These are phyloP conservation scores for Xenopus laevis DNA, from an alignment of 2,113 vertebrate genomes.

Conservation along the genomic window DNA sequence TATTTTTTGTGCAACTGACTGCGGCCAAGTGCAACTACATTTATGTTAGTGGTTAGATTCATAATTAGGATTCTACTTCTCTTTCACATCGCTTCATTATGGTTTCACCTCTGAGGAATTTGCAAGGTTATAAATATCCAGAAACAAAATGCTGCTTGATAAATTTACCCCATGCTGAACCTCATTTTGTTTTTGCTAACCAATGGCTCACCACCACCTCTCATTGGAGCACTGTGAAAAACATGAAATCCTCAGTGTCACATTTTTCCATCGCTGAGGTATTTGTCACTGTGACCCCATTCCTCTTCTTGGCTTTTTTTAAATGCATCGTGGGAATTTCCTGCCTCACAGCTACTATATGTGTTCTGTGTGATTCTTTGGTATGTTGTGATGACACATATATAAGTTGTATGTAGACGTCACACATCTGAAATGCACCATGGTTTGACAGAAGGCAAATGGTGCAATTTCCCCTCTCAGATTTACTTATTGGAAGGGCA, in stretches of 20 bases:
- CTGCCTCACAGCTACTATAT: conserved; percentile 7
- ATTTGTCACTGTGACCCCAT: conserved; percentile 33
- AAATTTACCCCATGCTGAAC: too few species aligned
- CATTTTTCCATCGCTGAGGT: conserved; percentile 29
- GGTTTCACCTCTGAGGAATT: too few species aligned
- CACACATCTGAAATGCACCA: background rate
- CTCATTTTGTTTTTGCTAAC: too few species aligned
- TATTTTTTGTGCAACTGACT: too few species aligned
- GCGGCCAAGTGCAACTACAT: too few species aligned
- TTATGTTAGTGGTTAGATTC: too few species aligned
- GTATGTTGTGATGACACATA: background rate
- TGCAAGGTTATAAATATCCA: too few species aligned
- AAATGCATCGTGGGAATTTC: conserved; percentile 30
- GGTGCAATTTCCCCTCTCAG: background rate
- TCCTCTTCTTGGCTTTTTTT: background rate
- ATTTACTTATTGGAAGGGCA: too few species aligned
- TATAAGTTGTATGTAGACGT: background rate
- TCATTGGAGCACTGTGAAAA: background rate
- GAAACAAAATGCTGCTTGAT: too few species aligned
- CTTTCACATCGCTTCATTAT: too few species aligned
- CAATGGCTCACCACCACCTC: too few species aligned
- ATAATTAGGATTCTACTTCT: too few species aligned
- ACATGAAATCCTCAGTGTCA: conserved; percentile 22
- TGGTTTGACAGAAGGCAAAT: background rate
- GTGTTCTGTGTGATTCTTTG: background rate